These are phyloP conservation scores for Nylanderia fulva DNA, from an alignment of 1,140 invertebrate genomes.

Conservation along the genomic window DNA sequence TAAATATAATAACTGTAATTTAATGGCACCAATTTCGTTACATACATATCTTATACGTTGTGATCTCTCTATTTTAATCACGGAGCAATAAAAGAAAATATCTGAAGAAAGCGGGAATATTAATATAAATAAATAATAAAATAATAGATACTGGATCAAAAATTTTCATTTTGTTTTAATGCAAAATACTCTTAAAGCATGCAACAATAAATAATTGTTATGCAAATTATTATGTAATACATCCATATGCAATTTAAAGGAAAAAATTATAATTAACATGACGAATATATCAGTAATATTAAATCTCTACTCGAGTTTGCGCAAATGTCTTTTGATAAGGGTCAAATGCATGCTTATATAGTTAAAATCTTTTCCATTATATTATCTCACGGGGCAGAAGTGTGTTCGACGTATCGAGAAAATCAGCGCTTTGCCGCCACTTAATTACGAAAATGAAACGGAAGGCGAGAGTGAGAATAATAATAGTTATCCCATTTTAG, in stretches of 20 bases:
- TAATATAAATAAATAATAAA: conserved; percentile 29
- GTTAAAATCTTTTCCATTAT: conserved; percentile 42
- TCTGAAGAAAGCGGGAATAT: background rate
- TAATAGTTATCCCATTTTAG: conserved; percentile 56
- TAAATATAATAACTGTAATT: conserved; percentile 20
- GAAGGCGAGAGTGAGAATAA: conserved; percentile 55
- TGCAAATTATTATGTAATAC: conserved; percentile 12
- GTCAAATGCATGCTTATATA: conserved; percentile 31
- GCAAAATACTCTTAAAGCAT: conserved; percentile 11
- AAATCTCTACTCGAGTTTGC: conserved; percentile 44
- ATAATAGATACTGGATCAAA: conserved; percentile 1
- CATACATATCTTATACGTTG: conserved; percentile 38
- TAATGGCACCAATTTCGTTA: conserved; percentile 39
- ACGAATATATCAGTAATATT: conserved; percentile 36
- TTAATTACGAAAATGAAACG: background rate
- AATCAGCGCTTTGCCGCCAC: background rate
- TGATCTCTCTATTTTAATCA: conserved; percentile 35
- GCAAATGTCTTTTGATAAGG: conserved; percentile 27
- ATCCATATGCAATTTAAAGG: conserved; percentile 17
- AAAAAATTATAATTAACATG: conserved; percentile 8
- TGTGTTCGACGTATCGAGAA: background rate
- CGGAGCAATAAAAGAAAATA: conserved; percentile 48
- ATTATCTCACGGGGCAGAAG: background rate
- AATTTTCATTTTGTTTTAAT: conserved; percentile 31
- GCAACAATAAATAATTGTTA: conserved; percentile 30